Evolutionary conservation across 2,113 vertebrate genomes (phyloP), one percentile per base, ranked within the genome.

Genomic region (Ammospiza caudacuta): DNA sequence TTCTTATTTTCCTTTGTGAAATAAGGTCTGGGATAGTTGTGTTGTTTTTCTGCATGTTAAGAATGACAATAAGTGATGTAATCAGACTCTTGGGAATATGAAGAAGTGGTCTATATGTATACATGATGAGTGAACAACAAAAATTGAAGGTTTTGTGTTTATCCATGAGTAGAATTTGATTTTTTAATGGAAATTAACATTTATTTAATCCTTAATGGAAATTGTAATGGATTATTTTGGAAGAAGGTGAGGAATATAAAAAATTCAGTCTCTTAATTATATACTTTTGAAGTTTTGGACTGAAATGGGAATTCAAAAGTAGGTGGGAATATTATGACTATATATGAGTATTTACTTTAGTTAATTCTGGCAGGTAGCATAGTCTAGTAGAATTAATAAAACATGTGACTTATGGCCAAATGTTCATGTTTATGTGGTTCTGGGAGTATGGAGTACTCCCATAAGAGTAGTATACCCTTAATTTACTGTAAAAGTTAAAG

Each of bases 81-180:
- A 37, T 25, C 14, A n/a, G 6, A 82, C 14, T 37, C 31, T 37
- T 83, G 28, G 28, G 43, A 11, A 27, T 62, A 22, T 0, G 0
- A 39, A 61, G 24, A 18, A 49, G 12, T 5, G 1, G 2, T 55
- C 3, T 87, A 2, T 52, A 21, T 12, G 7, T 22, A 49, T 64
- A 37, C 12, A 31, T 37, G 15, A 39, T 29, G 15, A 78, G 9
- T 46, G 7, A 67, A 55, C 15, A 46, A 39, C 18, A 68, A 72
- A 70, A 72, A 37, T 4, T 25, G 16, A 37, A 47, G 28, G 9
- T 11, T 78, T 78, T 73, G 4, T 59, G 9, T 73, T 82, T 51
- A 61, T 9, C 15, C 7, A 8, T 61, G 11, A 41, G 15, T n/a
- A 33, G 19, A 47, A 4, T 83, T 78, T 43, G 49, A 43, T 52